These are phyloP conservation scores for Hydrophis major DNA, from an alignment of 2,797 vertebrate species.

Conservation along the genomic window DNA sequence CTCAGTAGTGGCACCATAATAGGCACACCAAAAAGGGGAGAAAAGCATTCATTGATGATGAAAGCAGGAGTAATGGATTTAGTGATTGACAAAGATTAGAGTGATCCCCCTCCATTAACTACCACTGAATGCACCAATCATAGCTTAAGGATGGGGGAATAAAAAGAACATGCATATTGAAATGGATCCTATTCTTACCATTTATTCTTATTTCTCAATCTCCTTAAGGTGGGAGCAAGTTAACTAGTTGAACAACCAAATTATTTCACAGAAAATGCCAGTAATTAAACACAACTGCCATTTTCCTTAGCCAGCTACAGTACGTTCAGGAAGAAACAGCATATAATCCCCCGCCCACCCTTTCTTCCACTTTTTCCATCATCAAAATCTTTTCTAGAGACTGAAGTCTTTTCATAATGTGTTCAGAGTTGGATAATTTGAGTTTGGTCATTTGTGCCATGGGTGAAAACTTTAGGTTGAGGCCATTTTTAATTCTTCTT, in stretches of 20 bases:
- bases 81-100: neutral
- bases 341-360: too few species aligned
- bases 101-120: neutral
- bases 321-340: neutral
- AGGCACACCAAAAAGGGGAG: neutral
- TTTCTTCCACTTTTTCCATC: neutral
- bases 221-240: neutral
- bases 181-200: neutral
- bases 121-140: neutral
- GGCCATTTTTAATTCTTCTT: neutral
- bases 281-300: neutral
- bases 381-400: neutral
- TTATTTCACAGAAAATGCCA: neutral
- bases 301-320: neutral
- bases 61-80: neutral
- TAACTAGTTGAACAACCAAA: neutral
- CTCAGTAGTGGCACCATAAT: neutral
- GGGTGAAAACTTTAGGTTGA: neutral
- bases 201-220: neutral
- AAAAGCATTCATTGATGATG: neutral
- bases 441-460: neutral
- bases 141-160: neutral
- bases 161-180: neutral
- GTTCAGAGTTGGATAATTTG: too few species aligned
- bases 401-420: neutral